Evolutionary conservation across 2,113 vertebrate species (phyloP), one percentile per base, ranked within the genome.

Genomic region (Pelvicachromis taeniatus): DNA sequence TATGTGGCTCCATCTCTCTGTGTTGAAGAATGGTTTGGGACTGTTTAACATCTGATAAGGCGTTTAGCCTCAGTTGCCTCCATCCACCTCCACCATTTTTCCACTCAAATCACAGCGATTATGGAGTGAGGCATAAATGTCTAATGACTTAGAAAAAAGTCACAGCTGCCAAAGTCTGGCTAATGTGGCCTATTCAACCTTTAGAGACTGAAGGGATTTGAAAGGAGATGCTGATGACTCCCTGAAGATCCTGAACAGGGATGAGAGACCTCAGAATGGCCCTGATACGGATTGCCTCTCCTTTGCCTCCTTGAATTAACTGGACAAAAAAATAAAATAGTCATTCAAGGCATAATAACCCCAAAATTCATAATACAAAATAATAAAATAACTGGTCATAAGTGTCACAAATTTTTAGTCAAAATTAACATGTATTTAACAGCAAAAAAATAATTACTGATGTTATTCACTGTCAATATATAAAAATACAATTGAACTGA

Each of bases 211-310:
- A 96, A 45, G 98, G 98, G 91, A 98, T 97, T 77, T 97, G 96
- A 88, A 99, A 97, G 65, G 97, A 94, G 87, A 99, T 97, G 93
- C 97, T 98, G 92, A 99, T 97, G 83, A 99, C 97, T 29, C 98
- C 98, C 89, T 98, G 97, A 68, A 99, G 96, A 88, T 99, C 98
- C 89, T 96, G 96, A 78, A 98, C 50, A 2, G 98, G 97, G 91
- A 99, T 97, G 48, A 99, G 95, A 19, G 98, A 99, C 84, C 97
- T 96, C 63, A 99, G 93, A 95, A 99, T 99, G 65, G 97, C 97
- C 80, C 98, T 96, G 83, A 99, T 97, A 61, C 98, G 97, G 85
- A 99, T 97, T 79, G 98, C 98, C 84, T 99, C 98, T 21, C 98
- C 97, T 96, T 99, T 99, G 12, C 97, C 97, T 53, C 96, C 96